A percentile compares a stretch with the other conserved stretches of the same genome.
These are phyloP conservation scores for Oreochromis tanganicae DNA, from an alignment of 2,113 vertebrate species.

Conservation along the genomic window DNA sequence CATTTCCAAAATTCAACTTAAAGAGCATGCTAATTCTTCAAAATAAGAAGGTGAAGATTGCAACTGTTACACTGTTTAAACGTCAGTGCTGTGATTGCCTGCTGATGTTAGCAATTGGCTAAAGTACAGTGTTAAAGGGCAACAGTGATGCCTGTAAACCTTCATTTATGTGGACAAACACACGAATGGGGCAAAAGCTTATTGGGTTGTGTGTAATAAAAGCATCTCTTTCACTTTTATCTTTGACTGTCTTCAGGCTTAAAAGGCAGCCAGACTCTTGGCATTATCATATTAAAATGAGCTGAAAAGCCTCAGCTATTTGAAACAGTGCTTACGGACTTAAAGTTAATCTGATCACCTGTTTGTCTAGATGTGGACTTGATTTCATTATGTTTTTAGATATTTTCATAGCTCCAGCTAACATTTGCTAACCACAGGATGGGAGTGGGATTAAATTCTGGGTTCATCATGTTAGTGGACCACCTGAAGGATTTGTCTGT, in stretches of 20 bases:
- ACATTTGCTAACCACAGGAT: not conserved
- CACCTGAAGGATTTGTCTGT: not conserved
- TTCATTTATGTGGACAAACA: not conserved
- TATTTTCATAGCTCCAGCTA: not conserved
- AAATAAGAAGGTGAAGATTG: not conserved
- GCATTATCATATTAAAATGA: not conserved
- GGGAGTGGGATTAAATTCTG: not conserved
- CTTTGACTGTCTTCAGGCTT: not conserved
- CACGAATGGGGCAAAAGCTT: not conserved
- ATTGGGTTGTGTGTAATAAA: not conserved
- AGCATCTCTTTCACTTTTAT: not conserved
- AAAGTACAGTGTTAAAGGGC: not conserved
- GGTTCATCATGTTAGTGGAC: not conserved
- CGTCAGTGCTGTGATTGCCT: not conserved
- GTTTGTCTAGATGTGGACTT: not conserved
- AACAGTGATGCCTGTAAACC: not conserved
- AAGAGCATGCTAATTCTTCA: not conserved
- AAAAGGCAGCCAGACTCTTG: not conserved
- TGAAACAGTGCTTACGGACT: not conserved
- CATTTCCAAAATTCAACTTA: not conserved
- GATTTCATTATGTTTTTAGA: not conserved
- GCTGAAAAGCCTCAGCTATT: not conserved
- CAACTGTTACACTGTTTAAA: not conserved
- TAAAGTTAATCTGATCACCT: not conserved
- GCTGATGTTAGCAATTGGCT: not conserved